Conservation (phyloP, 2,113 vertebrate species). For the Glareola pratincola region DNA sequence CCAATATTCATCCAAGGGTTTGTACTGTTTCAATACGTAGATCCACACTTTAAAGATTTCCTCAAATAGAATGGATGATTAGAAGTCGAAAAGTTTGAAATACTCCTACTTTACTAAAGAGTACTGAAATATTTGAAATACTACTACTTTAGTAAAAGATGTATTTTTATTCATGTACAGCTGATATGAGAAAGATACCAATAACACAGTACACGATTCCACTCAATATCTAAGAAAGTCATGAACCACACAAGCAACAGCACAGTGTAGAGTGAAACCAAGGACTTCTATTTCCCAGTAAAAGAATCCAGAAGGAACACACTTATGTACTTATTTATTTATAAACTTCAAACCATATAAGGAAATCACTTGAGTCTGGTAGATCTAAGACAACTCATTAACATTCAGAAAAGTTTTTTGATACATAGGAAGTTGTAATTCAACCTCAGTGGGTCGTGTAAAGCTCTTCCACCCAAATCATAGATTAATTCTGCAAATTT, state of each 20-base stretch:
- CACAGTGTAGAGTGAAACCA: background rate
- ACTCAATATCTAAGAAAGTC: background rate
- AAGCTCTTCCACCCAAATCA: background rate
- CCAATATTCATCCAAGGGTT: background rate
- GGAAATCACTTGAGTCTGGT: background rate
- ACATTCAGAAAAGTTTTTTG: background rate
- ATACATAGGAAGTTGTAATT: background rate
- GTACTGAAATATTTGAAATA: no score
- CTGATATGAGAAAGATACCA: background rate
- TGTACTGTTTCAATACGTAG: background rate
- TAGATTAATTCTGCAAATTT: conserved; percentile 8
- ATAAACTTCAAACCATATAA: background rate
- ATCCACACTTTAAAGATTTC: background rate
- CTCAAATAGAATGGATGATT: background rate
- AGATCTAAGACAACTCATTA: background rate
- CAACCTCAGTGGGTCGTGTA: background rate
- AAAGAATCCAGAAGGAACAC: background rate
- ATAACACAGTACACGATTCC: background rate
- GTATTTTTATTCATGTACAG: background rate
- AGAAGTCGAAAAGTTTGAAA: background rate
- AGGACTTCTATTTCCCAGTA: background rate
- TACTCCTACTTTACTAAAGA: background rate
- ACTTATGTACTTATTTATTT: background rate
- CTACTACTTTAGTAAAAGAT: background rate
- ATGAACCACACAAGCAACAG: background rate